Evolutionary conservation across 2,888 invertebrate species (phyloP), one percentile per base, ranked within the genome.

Genomic region (Tinea trinotella): DNA sequence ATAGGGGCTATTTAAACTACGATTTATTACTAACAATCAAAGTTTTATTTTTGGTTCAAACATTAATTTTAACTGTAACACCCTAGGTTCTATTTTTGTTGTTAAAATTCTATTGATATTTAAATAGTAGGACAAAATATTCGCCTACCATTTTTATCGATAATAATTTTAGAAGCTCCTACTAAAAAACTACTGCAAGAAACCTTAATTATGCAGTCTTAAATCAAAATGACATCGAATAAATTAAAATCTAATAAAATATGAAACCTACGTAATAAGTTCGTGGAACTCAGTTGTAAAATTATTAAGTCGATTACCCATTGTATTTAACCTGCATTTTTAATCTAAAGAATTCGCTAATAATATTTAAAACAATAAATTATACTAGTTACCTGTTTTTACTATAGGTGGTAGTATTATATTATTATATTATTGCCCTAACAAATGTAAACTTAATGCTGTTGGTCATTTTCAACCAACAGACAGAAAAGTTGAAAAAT

Each of bases 191-290:
- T 13, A 40, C 13, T 40, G 40, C 40, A 40, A 40, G 40, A 40
- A 40, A 13, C 40, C 15, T 7, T 35, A 12, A 35, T 7, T 35
- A 44, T 44, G 7, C 4, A 44, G 10, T 44, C 10, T 19, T 46
- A 46, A 10, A 46, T 46, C 46, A 19, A 19, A 19, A 6, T 46
- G 46, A 19, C 13, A 40, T 40, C 40, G 40, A 46, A 46, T 46
- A 46, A 19, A 46, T 46, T 46, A 46, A 46, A 46, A 17, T 10
- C 10, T 10, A 46, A 46, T 46, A 46, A 46, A 46, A 19, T 46
- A 46, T 40, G 2, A 12, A 46, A 19, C 19, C 15, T 46, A 19
- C 18, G 19, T 46, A 46, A 46, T 46, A 46, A 17, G 46, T 46
- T 46, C 46, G 46, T 19, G 19, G 46, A 46, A 46, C 46, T 46